Percentiles rank a stretch among this genome's conserved stretches.
phyloP scores from a whole-genome alignment of 92 coral and sea anemone species.

The Bergia sp. region DNA sequence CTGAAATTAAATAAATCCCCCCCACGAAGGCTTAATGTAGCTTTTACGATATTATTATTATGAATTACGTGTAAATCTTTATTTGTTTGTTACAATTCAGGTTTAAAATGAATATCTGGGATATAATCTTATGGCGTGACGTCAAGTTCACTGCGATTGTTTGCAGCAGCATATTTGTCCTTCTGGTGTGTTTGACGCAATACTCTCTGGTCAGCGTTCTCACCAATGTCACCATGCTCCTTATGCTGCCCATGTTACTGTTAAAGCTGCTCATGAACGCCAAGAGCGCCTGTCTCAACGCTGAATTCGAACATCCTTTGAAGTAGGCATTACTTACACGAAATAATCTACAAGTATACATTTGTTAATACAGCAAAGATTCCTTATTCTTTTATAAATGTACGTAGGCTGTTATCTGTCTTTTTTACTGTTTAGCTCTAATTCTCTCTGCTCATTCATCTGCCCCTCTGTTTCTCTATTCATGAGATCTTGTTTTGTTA shows the following conservation, averaged over 20 bases:
- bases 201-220: conserved; percentile 90
- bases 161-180: conserved; percentile 78
- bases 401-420: not conserved
- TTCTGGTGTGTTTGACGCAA: conserved; percentile 90
- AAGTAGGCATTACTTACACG: conserved; percentile 59
- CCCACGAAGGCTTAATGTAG: too few species aligned
- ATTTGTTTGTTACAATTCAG: not conserved
- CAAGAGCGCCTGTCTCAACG: conserved; percentile 78
- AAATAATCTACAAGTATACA: too few species aligned
- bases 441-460: not conserved
- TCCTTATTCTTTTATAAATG: not conserved
- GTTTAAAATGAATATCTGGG: conserved; percentile 60
- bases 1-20: too few species aligned
- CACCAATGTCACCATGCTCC: conserved; percentile 80
- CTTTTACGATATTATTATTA: too few species aligned
- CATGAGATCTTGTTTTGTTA: too few species aligned
- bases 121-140: conserved; percentile 94
- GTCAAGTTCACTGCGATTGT: conserved; percentile 82
- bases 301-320: conserved; percentile 91
- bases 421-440: not conserved
- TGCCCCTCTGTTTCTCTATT: not conserved
- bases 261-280: conserved; percentile 85
- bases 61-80: not conserved
- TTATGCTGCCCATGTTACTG: conserved; percentile 90
- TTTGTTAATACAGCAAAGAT: not conserved